These are phyloP conservation scores for Nixonia krombeini DNA, from an alignment of 1,140 invertebrate genomes.

Conservation along the genomic window DNA sequence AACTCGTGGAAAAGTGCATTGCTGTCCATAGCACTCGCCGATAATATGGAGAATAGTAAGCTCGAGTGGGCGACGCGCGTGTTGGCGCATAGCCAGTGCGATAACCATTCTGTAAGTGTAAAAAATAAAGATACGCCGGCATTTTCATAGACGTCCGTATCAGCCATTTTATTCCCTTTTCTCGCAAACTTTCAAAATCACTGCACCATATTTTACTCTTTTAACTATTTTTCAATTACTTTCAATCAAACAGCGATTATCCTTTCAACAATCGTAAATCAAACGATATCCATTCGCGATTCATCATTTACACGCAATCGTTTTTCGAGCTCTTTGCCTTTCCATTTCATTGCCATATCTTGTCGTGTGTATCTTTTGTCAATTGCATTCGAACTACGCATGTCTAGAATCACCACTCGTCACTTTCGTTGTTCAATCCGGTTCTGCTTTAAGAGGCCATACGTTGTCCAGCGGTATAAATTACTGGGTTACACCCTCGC, in stretches of 20 bases:
- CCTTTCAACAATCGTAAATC: too few relatives aligned
- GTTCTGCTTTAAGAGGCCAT: slow-evolving; percentile 53
- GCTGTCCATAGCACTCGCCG: slow-evolving; percentile 23
- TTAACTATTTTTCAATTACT: neutral
- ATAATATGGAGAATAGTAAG: slow-evolving; percentile 41
- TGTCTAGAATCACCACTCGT: slow-evolving; percentile 46
- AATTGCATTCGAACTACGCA: neutral
- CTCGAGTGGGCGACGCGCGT: slow-evolving; percentile 16
- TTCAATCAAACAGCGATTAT: too few relatives aligned
- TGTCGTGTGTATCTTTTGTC: too few relatives aligned
- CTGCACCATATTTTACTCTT: too few relatives aligned
- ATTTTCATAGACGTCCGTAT: slow-evolving; percentile 19
- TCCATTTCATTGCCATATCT: too few relatives aligned
- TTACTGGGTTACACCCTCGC: slow-evolving; percentile 48
- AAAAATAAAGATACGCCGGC: slow-evolving; percentile 25
- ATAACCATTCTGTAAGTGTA: slow-evolving; percentile 26
- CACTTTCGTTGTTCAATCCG: slow-evolving; percentile 45
- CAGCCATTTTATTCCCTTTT: neutral
- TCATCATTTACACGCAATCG: too few relatives aligned
- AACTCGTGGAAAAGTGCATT: slow-evolving; percentile 39
- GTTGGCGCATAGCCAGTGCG: slow-evolving; percentile 30
- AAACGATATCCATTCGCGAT: too few relatives aligned
- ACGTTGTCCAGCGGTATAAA: slow-evolving; percentile 51
- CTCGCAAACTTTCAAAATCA: neutral
- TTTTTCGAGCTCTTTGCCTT: too few relatives aligned